Evolutionary conservation across 2,113 vertebrate genomes (phyloP).

Genomic region (Eublepharis macularius): DNA sequence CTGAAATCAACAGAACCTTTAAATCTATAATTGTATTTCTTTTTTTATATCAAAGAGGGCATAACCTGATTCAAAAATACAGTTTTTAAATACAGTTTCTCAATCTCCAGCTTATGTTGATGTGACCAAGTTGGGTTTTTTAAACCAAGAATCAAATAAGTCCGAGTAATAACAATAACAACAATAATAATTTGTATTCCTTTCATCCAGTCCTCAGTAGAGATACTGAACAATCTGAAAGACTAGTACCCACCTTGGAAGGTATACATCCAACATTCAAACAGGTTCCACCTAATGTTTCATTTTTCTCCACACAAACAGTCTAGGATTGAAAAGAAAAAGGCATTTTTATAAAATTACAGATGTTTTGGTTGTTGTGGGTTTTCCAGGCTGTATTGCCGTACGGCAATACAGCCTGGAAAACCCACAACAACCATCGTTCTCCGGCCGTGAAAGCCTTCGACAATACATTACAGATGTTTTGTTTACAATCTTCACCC

Average conservation of each 20-base stretch:
- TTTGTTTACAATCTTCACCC: conserved; percentile 1
- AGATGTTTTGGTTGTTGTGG: no score
- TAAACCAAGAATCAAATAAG: background rate
- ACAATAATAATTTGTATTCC: background rate
- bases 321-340: conserved; percentile 75
- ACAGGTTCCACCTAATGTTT: conserved; percentile 93
- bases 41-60: background rate
- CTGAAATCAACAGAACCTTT: background rate
- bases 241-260: conserved; percentile 85
- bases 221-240: background rate
- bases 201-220: background rate
- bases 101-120: background rate
- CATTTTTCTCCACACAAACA: conserved; percentile 95
- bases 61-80: background rate
- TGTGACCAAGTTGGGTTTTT: background rate
- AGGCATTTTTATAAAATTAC: background rate
- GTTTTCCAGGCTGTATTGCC: no score
- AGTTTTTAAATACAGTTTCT: background rate
- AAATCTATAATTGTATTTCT: background rate
- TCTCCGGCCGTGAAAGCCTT: no score
- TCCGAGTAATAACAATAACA: background rate
- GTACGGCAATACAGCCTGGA: no score
- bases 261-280: conserved; percentile 98
- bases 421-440: no score
- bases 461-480: no score